phyloP scores from a whole-genome alignment of 2,113 vertebrate species.

The Blennius ocellaris region DNA sequence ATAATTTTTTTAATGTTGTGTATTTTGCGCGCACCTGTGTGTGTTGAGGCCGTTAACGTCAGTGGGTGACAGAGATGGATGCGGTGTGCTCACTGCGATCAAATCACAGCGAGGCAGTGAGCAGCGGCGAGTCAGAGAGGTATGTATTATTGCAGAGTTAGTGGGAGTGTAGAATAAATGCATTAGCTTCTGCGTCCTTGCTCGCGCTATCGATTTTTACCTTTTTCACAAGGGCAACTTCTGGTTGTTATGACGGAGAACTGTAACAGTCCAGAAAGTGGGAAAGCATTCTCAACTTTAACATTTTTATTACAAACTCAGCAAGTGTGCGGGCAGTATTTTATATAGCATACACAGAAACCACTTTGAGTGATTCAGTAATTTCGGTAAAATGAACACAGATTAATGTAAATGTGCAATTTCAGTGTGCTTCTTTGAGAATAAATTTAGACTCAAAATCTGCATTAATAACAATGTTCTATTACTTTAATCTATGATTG shows the following conservation, averaged over 20 bases:
- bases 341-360: no score
- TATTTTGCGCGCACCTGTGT: slow-evolving; percentile 12
- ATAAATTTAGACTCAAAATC: no score
- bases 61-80: slow-evolving; percentile 74
- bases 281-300: no score
- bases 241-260: slow-evolving; percentile 27
- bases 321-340: no score
- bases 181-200: slow-evolving; percentile 57
- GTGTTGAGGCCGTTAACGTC: slow-evolving; percentile 49
- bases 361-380: no score
- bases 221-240: slow-evolving; percentile 43
- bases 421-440: no score
- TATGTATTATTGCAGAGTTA: slow-evolving; percentile 47
- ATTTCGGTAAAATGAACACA: no score
- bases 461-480: no score
- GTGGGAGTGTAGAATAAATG: slow-evolving; percentile 48
- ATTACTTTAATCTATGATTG: no score
- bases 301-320: no score
- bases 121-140: slow-evolving; percentile 25
- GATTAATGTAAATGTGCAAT: no score
- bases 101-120: slow-evolving; percentile 58
- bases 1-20: neutral
- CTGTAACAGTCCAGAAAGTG: neutral
- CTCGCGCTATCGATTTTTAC: slow-evolving; percentile 47
- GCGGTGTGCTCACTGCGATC: slow-evolving; percentile 43